Evolutionary conservation across 2,113 vertebrate genomes (phyloP).

Genomic region (Lepisosteus osseus): DNA sequence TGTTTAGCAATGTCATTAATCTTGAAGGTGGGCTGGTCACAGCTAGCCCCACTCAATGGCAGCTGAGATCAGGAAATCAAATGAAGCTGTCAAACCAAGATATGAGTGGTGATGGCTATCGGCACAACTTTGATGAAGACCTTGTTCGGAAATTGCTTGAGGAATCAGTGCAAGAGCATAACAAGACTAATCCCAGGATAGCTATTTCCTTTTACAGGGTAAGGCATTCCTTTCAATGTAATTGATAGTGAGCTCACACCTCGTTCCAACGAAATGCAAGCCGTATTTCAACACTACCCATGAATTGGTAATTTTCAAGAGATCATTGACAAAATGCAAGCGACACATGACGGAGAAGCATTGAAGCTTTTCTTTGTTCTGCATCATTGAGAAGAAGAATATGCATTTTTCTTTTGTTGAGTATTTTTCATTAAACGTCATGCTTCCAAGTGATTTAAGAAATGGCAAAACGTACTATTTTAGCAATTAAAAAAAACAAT

Average conservation of each 20-base stretch:
- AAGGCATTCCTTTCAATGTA: slow-evolving; percentile 35
- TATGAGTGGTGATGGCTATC: slow-evolving; percentile 25
- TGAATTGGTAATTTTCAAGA: slow-evolving; percentile 10
- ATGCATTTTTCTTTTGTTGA: no score
- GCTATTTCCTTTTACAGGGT: slow-evolving; percentile 40
- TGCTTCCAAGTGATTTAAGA: no score
- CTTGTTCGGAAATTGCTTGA: slow-evolving; percentile 21
- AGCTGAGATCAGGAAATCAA: slow-evolving; percentile 17
- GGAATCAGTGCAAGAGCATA: slow-evolving; percentile 34
- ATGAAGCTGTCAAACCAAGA: slow-evolving; percentile 9
- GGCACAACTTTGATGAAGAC: slow-evolving; percentile 24
- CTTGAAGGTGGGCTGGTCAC: slow-evolving; percentile 26
- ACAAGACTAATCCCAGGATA: slow-evolving; percentile 49
- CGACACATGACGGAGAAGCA: background rate
- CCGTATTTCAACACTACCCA: background rate
- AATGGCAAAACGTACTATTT: no score
- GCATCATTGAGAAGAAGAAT: no score
- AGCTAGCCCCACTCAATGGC: slow-evolving; percentile 23
- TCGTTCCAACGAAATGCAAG: slow-evolving; percentile 19
- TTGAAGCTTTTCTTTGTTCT: no score
- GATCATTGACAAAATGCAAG: background rate
- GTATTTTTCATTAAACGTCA: no score
- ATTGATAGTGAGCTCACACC: slow-evolving; percentile 14
- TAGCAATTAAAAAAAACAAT: no score
- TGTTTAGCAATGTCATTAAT: slow-evolving; percentile 28